phyloP scores from a whole-genome alignment of 1,140 invertebrate species.

The Leptinotarsa lineolata region DNA sequence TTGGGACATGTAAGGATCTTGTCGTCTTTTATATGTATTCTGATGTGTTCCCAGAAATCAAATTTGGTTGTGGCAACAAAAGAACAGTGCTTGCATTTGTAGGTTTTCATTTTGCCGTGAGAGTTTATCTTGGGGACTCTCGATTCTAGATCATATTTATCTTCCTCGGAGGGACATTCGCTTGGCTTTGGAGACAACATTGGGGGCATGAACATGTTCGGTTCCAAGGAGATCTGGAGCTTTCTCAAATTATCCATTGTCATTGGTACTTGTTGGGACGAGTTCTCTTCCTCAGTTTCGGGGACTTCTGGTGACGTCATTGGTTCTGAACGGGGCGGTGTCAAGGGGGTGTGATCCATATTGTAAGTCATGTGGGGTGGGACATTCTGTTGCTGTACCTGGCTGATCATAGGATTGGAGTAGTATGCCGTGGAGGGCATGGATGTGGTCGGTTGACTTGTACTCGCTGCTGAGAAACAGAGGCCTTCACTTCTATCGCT shows the following conservation, averaged over 20 bases:
- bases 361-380: neutral
- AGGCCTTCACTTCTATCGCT: slow-evolving; percentile 48
- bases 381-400: neutral
- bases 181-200: slow-evolving; percentile 25
- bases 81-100: slow-evolving; percentile 91
- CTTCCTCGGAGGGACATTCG: slow-evolving; percentile 34
- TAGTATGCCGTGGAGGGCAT: neutral
- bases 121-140: slow-evolving; percentile 75
- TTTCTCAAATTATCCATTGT: slow-evolving; percentile 31
- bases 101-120: slow-evolving; percentile 84
- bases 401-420: neutral
- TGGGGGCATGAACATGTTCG: slow-evolving; percentile 37
- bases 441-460: neutral
- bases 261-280: slow-evolving; percentile 17
- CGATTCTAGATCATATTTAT: slow-evolving; percentile 63
- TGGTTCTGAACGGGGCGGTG: slow-evolving; percentile 56
- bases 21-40: slow-evolving; percentile 88
- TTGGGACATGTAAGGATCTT: slow-evolving; percentile 88
- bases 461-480: neutral
- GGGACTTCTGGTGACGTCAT: slow-evolving; percentile 37
- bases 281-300: neutral
- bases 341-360: slow-evolving; percentile 50
- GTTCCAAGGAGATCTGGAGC: slow-evolving; percentile 43
- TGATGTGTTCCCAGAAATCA: slow-evolving; percentile 93
- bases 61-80: slow-evolving; percentile 83